phyloP scores from a whole-genome alignment of 1,140 invertebrate species.

The Elysia chlorotica region DNA sequence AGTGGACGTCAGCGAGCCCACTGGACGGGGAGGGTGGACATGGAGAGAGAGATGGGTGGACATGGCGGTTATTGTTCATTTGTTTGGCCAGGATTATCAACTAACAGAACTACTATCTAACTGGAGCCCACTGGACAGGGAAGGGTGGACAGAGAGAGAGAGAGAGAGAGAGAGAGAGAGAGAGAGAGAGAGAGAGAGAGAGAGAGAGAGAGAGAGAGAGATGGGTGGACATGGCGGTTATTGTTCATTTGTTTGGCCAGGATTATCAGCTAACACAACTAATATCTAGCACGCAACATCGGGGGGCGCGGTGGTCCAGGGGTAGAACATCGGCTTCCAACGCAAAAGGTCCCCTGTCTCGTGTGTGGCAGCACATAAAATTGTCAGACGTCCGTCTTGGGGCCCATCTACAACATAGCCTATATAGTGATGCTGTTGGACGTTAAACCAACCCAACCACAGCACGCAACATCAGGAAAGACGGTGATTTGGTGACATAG shows the following conservation, averaged over 20 bases:
- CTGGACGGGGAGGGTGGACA: conserved; percentile 19
- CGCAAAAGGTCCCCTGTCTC: too few relatives aligned
- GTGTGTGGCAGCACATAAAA: too few relatives aligned
- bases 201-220: background rate
- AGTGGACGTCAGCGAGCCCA: conserved; percentile 85
- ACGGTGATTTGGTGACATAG: too few relatives aligned
- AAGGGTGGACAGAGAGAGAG: background rate
- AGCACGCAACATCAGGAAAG: too few relatives aligned
- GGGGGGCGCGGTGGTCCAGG: too few relatives aligned
- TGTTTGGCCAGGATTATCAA: too few relatives aligned
- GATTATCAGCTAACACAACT: too few relatives aligned
- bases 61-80: background rate
- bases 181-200: conserved; percentile 7
- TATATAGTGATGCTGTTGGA: too few relatives aligned
- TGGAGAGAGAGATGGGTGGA: background rate
- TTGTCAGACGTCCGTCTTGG: too few relatives aligned
- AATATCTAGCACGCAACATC: background rate
- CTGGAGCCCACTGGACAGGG: background rate
- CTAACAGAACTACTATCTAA: background rate
- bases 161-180: background rate
- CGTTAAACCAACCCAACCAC: too few relatives aligned
- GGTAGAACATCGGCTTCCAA: too few relatives aligned
- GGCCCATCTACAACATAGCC: too few relatives aligned
- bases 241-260: background rate
- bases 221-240: background rate